Percentiles rank a stretch among this genome's conserved stretches.
phyloP scores from a whole-genome alignment of 1,140 invertebrate species.

The Drosophila ercepeae region DNA sequence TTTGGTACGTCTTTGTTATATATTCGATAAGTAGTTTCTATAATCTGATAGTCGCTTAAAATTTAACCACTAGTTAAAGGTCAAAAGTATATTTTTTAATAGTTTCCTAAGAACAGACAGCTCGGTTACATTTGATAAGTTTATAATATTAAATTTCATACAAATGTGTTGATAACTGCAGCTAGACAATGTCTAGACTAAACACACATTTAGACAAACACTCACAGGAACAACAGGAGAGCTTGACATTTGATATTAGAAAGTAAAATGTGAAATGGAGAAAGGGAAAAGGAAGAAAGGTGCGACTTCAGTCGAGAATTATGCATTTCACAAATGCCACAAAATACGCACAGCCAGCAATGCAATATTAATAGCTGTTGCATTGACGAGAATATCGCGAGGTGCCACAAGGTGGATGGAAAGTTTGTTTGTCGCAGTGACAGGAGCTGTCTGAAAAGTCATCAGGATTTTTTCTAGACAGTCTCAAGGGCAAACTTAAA shows the following conservation, averaged over 20 bases:
- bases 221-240: constrained; percentile 20
- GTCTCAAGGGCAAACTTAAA: constrained; percentile 35
- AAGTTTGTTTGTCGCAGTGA: constrained; percentile 41
- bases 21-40: too few species aligned
- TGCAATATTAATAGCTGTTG: constrained; percentile 74
- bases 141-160: constrained; percentile 75
- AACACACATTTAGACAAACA: constrained; percentile 22
- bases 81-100: background rate
- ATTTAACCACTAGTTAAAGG: too few species aligned
- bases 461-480: constrained; percentile 57
- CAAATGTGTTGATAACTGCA: constrained; percentile 74
- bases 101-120: background rate
- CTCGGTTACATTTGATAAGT: background rate
- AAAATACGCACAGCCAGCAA: constrained; percentile 68
- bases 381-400: constrained; percentile 31
- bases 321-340: constrained; percentile 62
- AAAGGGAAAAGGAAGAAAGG: background rate
- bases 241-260: constrained; percentile 62
- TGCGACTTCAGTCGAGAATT: background rate
- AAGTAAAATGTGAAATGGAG: constrained; percentile 35
- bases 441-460: constrained; percentile 50
- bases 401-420: constrained; percentile 7
- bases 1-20: too few species aligned
- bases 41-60: too few species aligned
- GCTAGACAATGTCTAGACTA: constrained; percentile 71